Conservation (phyloP, 2,888 invertebrate species). For the Euplagia quadripunctaria region DNA sequence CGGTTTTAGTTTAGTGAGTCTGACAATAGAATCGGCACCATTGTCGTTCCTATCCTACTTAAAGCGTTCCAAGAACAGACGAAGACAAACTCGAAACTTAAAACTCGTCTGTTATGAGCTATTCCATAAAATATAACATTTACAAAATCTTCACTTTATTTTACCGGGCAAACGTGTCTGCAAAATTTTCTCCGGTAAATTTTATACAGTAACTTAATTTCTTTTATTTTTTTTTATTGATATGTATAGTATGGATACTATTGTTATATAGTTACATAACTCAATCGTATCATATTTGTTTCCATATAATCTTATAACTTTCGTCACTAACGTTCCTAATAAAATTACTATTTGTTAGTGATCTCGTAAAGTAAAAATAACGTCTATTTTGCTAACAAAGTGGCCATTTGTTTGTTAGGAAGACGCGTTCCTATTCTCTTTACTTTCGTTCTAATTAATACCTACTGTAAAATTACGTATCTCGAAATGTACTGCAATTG, state of each 20-base stretch:
- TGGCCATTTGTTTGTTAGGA: too few relatives aligned
- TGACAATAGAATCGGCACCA: too few relatives aligned
- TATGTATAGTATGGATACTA: too few relatives aligned
- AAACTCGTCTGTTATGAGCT: constrained; percentile 43
- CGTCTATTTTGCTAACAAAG: too few relatives aligned
- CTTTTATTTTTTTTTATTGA: neutral
- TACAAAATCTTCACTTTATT: constrained; percentile 51
- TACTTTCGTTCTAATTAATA: constrained; percentile 32
- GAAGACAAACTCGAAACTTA: constrained; percentile 40
- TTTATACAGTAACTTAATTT: constrained; percentile 22
- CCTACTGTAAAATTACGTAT: constrained; percentile 17
- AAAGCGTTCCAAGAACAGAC: constrained; percentile 26
- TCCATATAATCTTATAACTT: neutral
- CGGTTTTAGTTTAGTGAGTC: too few relatives aligned
- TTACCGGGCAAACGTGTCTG: constrained; percentile 52
- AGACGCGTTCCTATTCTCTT: neutral
- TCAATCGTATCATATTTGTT: too few relatives aligned
- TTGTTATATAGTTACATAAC: too few relatives aligned
- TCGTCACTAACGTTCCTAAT: neutral
- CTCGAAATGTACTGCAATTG: constrained; percentile 32
- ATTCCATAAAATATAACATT: constrained; percentile 61
- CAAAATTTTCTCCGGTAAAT: constrained; percentile 29
- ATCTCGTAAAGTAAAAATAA: neutral
- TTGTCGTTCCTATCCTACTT: constrained; percentile 29
- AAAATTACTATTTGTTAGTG: neutral